Conservation (phyloP, 1,140 invertebrate genomes). For the Halictus rubicundus region DNA sequence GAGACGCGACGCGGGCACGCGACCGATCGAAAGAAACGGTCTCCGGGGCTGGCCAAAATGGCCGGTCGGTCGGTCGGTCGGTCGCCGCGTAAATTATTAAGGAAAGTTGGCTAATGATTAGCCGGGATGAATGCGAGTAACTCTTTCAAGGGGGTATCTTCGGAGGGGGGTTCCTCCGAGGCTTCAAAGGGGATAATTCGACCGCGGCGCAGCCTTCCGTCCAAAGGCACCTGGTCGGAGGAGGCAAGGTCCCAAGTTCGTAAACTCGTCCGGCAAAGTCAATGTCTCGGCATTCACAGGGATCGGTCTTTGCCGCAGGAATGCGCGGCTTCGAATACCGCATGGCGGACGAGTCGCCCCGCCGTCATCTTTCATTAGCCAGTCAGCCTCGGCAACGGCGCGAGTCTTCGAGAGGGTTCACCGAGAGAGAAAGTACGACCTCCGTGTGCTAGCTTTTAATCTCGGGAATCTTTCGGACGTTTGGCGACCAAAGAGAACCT, state of each 20-base stretch:
- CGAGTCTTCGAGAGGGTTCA: constrained; percentile 27
- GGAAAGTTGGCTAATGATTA: constrained; percentile 53
- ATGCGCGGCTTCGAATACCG: constrained; percentile 58
- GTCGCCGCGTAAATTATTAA: not conserved
- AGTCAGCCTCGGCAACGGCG: constrained; percentile 37
- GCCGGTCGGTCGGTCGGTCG: no score
- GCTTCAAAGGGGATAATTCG: constrained; percentile 61
- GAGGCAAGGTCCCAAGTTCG: constrained; percentile 49
- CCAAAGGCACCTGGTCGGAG: constrained; percentile 39
- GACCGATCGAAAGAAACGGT: constrained; percentile 35
- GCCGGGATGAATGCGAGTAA: constrained; percentile 33
- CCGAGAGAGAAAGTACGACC: not conserved
- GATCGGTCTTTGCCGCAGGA: constrained; percentile 45
- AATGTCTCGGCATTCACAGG: constrained; percentile 59
- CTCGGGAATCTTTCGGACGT: constrained; percentile 61
- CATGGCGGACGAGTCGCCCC: constrained; percentile 41
- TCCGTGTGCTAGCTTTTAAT: constrained; percentile 61
- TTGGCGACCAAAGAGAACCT: constrained; percentile 56
- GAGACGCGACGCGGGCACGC: constrained; percentile 9
- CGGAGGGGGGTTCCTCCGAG: not conserved
- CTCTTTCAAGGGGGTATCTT: constrained; percentile 37
- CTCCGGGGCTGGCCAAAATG: constrained; percentile 8
- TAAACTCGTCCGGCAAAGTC: constrained; percentile 47
- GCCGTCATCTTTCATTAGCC: constrained; percentile 63
- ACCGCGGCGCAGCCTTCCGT: constrained; percentile 29